Base-by-base conservation (phyloP, 2,797 vertebrate species). In the Erithacus rubecula region DNA sequence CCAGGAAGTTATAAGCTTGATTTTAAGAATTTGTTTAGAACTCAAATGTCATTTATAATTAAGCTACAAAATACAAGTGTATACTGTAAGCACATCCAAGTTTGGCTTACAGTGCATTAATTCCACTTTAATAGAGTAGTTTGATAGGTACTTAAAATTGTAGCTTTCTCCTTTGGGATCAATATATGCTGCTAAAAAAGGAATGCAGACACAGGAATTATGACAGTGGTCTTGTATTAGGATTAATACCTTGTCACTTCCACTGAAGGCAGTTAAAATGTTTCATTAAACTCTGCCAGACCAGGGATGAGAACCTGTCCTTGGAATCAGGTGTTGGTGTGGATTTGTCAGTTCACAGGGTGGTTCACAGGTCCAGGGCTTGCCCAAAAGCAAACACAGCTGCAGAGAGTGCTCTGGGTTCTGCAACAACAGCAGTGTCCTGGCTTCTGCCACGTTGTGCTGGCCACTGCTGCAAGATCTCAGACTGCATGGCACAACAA, bases 381-480 rank as follows among this genome's bases (percentile, higher is more conserved):
- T 24, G 34, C 34, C 9, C 3, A 3, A 59, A 14, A 60, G 30
- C 56, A 47, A 11, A 0, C 15, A 8, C 10, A 70, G 76, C 32
- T 58, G 15, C 39, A 46, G 37, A 10, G 6, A 1, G 11, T 30
- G 36, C 2, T 1, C 51, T 44, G 8, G 6, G 2, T 69, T 52
- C 70, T 82, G 46, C 37, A 19, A 0, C 3, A 13, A 2, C 37
- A 14, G 22, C 64, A 32, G 29, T 1, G 22, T 7, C 41, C 20
- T 29, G 41, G 13, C 21, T 44, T 47, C 47, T 79, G 81, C 51
- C 51, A 4, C 1, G 0, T 4, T 37, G 12, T 23, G 41, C 55
- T 41, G n/a, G 23, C 51, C 64, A 10, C 59, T 23, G 16, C 23
- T 52, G 34, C 29, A 32, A 1, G 55, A 13, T 71, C 52, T 15